phyloP scores from a whole-genome alignment of 2,797 vertebrate species.

The Chromobotia macracanthus region DNA sequence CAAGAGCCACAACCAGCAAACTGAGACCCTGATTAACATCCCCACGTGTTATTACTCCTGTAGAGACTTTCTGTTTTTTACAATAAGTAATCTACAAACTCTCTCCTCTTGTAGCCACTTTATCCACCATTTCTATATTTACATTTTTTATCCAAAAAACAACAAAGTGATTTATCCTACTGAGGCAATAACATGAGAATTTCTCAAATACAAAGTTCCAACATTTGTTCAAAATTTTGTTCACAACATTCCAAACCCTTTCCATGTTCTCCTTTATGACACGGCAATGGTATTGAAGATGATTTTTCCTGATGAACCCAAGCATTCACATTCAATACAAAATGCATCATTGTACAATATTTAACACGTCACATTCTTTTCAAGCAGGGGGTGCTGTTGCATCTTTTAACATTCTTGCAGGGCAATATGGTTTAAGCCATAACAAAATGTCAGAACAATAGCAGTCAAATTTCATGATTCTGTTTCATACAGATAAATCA shows the following conservation, averaged over 20 bases:
- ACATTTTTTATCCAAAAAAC: no score
- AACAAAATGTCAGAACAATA: no score
- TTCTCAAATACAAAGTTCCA: no score
- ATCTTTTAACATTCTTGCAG: no score
- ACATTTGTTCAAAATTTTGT: no score
- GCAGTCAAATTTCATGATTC: no score
- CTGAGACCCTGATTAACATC: conserved; percentile 4
- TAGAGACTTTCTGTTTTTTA: not conserved
- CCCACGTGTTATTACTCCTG: conserved; percentile 5
- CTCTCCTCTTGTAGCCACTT: not conserved
- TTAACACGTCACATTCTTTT: not conserved
- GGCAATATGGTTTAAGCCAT: no score
- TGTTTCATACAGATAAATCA: no score
- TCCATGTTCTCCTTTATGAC: not conserved
- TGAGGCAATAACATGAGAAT: no score
- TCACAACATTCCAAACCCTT: not conserved
- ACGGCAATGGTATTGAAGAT: not conserved
- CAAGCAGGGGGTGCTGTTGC: not conserved
- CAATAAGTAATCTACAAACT: conserved; percentile 1
- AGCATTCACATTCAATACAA: no score
- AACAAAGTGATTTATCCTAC: no score
- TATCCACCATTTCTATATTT: not conserved
- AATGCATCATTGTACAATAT: not conserved
- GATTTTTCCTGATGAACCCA: not conserved
- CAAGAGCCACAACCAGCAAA: not conserved